Base-by-base conservation (phyloP, 2,113 vertebrate genomes). In the Glaucidium brasilianum region DNA sequence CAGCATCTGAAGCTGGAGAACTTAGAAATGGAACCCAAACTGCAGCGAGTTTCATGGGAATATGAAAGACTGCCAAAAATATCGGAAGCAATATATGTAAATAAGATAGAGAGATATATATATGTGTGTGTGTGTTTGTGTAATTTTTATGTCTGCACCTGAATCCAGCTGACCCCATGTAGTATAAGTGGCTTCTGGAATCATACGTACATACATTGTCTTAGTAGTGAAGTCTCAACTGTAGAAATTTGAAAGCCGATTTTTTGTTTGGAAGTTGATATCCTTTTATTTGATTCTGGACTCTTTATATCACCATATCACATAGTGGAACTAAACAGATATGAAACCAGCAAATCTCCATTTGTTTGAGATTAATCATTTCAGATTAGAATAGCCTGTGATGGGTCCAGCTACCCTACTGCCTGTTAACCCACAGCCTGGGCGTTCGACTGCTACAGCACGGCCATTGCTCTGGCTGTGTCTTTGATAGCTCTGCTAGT, bases 1-100 rank as follows among this genome's bases (percentile, higher is more conserved):
- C 73, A 88, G 34, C 56, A 68, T 91, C 90, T 93, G 92, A 93
- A 96, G 71, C 56, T 66, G 50, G 30, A 43, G 67, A 86, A 74
- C 39, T 88, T 75, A 88, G 94, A 92, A 95, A 75, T 5, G 30
- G 82, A 94, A 73, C 60, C 56, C 69, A 79, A 89, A 73, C 80
- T 90, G 88, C 80, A 56, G 7, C 2, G 16, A 79, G 73, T 47
- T 90, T 89, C 30, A 32, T 22, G 53, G 68, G 49, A 58, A 56
- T 37, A 69, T 47, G 72, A 93, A 95, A 67, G 49, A 60, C 62
- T 92, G n/a, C 63, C 67, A 84, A 87, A 89, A 73, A 53, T 69
- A 75, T 39, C 63, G 85, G 87, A 56, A 90, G 69, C 49, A 35
- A 22, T 77, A 5, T 35, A 30, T 84, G n/a, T 35, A 85, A 79